Conservation (phyloP, 2,113 vertebrate genomes). For the Parus major region DNA sequence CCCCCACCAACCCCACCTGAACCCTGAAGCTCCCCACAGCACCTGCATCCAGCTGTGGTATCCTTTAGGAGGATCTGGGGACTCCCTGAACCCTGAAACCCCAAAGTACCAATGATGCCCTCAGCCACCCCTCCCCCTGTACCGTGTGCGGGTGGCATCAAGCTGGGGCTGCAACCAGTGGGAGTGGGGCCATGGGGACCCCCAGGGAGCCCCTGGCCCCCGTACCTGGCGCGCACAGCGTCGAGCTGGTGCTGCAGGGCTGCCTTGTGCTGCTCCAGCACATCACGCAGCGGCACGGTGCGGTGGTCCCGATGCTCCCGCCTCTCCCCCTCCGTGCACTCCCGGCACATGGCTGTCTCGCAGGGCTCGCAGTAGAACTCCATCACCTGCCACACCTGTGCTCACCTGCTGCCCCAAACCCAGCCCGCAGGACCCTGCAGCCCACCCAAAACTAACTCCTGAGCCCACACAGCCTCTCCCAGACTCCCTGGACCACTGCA, state of each 20-base stretch:
- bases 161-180: neutral
- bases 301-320: constrained; percentile 80
- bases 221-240: constrained; percentile 84
- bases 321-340: constrained; percentile 91
- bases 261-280: constrained; percentile 93
- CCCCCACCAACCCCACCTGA: constrained; percentile 68
- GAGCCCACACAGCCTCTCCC: constrained; percentile 36
- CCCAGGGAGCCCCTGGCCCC: accelerated
- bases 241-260: constrained; percentile 91
- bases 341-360: constrained; percentile 94
- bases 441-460: neutral
- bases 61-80: neutral
- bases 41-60: neutral
- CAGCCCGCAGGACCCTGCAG: neutral
- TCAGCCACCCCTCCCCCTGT: neutral
- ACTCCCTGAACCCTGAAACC: neutral
- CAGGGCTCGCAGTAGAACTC: constrained; percentile 98
- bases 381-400: constrained; percentile 81
- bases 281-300: constrained; percentile 89
- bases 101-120: neutral
- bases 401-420: neutral
- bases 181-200: accelerated
- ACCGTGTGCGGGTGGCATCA: accelerated
- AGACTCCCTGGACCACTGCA: too few species aligned
- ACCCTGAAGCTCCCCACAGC: neutral